Evolutionary conservation across 1,140 invertebrate genomes (phyloP), one percentile per base, ranked within the genome.

Genomic region (Drosophila subobscura): DNA sequence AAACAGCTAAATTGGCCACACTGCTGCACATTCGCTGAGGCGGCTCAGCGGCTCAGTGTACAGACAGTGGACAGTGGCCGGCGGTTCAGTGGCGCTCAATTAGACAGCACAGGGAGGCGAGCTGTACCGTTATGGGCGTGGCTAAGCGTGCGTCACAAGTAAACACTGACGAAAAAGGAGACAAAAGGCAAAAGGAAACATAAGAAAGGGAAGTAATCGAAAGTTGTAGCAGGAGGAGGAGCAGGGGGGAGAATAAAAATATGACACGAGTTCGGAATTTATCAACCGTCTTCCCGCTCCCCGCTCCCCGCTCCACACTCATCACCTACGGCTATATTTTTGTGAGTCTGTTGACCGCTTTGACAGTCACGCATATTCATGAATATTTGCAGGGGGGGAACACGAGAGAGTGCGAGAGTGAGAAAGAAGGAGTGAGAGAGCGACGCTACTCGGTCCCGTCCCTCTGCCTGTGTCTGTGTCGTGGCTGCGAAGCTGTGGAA

Each of bases 201-300:
- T 12, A 37, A 37, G 33, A 37, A 37, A 37, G 0, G 12, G 3
- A 37, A 12, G 10, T 12, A 2, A 10, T 45, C 8, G 27, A 49
- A 25, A 27, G 16, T 20, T 20, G 16, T 5, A 25, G 10, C 0
- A 16, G 14, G 56, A 46, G 4, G 5, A 22, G 20, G 2, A 27
- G 29, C 20, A 12, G 44, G 23, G 46, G 23, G 37, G 61, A 72
- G 79, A 85, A 85, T 86, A 85, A 85, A 84, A 85, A 84, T 85
- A 84, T 84, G 76, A 84, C 75, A 85, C 51, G 45, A 65, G 33
- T 50, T 54, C 10, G 25, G 46, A 44, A 63, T 65, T 52, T 66
- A 20, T 65, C 37, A 20, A 20, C 16, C 16, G 16, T 20, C 16
- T 25, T 49, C 23, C 59, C n/a, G n/a, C n/a, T n/a, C 16, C 16